Evolutionary conservation across 2,888 invertebrate genomes (phyloP), one percentile per base, ranked within the genome.

Genomic region (Malthinus flaveolus): DNA sequence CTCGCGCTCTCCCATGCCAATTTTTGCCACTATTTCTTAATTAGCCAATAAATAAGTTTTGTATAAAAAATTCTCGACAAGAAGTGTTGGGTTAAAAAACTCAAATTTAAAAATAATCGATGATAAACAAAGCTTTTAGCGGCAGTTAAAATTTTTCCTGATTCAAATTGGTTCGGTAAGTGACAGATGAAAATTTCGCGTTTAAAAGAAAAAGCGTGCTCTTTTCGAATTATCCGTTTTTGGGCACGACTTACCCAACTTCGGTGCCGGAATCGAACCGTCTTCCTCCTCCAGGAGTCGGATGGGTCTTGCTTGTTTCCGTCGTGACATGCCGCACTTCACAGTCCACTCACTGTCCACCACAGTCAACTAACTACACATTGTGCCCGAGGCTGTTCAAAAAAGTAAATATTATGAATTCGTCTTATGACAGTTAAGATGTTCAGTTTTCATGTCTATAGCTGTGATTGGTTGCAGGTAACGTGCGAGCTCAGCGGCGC

Each of bases 281-380:
- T 78, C 80, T 64, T 82, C 82, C 65, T 80, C 79, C 73, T 82
- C 81, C 63, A 80, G 78, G 67, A 81, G 78, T 63, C 81, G 77
- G 67, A 80, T 81, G 64, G 83, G 83, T 65, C 82, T 77, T 49
- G 82, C 82, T 71, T 83, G 83, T 76, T 83, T 83, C 72, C 83
- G 75, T 61, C 83, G 79, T 67, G 83, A 82, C 82, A 82, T 82
- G 66, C 72, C 75, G 70, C 62, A 60, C 62, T 63, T 60, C 66
- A 67, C 66, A 63, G 64, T 64, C 62, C 62, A 62, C 61, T 57
- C 63, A 67, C 64, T 64, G 62, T 69, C 68, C 70, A 68, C 69
- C 67, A 64, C 58, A 62, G 62, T 61, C 57, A 63, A 64, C 65
- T 63, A 65, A 65, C 62, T 62, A 63, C 62, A 65, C 61, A 61